Evolutionary conservation across 2,888 invertebrate species (phyloP), one percentile per base, ranked within the genome.

Genomic region (Ennomos fuscantarius): DNA sequence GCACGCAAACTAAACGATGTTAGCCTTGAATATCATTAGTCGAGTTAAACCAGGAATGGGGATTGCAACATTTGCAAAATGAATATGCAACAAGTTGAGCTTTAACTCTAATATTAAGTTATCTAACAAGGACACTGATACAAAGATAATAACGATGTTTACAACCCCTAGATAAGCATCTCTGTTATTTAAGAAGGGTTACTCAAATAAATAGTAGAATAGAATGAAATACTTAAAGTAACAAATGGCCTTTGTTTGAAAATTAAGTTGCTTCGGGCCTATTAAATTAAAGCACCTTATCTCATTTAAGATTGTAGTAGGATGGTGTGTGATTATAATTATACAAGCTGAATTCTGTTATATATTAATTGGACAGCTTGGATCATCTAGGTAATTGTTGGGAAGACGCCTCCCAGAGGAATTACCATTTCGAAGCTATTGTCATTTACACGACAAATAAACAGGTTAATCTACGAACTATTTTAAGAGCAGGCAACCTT

Each of bases 61-160:
- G 35, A 51, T 55, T 40, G 52, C 62, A 66, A 52, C 57, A 65
- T 64, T 66, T 66, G 52, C 40, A 32, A 60, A 62, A 70, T 72
- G 67, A 70, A 72, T 74, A 74, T 75, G 69, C 66, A 72, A 67
- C 69, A 73, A 67, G 60, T 66, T 63, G 51, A 63, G 60, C 43
- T 54, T 60, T 54, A 55, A 68, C 43, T 51, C 62, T 42, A 53
- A 66, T 70, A 73, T 74, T 68, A 58, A 61, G 67, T 72, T 63
- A 72, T 55, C 54, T 55, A 54, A 51, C 46, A 36, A 55, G 42
- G 36, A 46, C 54, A 50, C 42, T 55, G 46, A 57, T 44, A 40
- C 53, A 32, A 44, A 57, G 46, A 57, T 44, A 40, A 50, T 39
- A 44, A 57, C 61, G 39, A 40, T 34, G 48, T 51, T 51, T 41